Evolutionary conservation across 2,888 invertebrate species (phyloP), one percentile per base, ranked within the genome.

Genomic region (Malachius bipustulatus): DNA sequence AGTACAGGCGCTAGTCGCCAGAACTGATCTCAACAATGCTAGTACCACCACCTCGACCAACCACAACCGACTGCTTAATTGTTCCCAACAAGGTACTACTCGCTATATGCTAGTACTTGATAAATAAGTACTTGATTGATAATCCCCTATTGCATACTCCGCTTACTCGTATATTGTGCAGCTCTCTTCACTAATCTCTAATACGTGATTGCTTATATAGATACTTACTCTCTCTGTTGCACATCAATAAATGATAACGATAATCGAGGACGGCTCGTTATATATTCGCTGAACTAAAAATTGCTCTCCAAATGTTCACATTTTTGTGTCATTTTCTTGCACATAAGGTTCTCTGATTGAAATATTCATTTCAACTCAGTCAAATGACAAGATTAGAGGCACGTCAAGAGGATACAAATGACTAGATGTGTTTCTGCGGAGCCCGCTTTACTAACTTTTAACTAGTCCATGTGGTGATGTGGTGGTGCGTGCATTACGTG

Each of bases 21-120:
- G 60, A 51, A 61, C 62, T 50, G 59, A 60, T 57, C 62, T 62
- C 60, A 63, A 62, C 63, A 62, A 60, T 60, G 60, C 62, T 60
- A 63, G 63, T 61, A 62, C 62, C 62, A 62, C 62, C 56, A 60
- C 57, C 58, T n/a, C n/a, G n/a, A 40, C 40, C 30, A 63, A 62
- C 60, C 62, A 62, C 58, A 62, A 62, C 59, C 59, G 62, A 56
- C 62, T 60, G 52, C 63, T 62, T 55, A 63, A 62, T 59, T 58
- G 60, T 51, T 60, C 63, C 46, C 63, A 63, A 59, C 63, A 63
- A 62, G 62, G 62, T 62, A 63, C 56, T 56, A 51, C 50, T 47
- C 51, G 47, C 24, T 19, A 19, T 8, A 19, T n/a, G n/a, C n/a
- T n/a, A 19, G n/a, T 19, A n/a, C 24, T 19, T 19, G 6, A n/a